Evolutionary conservation across 1,140 invertebrate genomes (phyloP).

Genomic region (Holotrichia oblita): DNA sequence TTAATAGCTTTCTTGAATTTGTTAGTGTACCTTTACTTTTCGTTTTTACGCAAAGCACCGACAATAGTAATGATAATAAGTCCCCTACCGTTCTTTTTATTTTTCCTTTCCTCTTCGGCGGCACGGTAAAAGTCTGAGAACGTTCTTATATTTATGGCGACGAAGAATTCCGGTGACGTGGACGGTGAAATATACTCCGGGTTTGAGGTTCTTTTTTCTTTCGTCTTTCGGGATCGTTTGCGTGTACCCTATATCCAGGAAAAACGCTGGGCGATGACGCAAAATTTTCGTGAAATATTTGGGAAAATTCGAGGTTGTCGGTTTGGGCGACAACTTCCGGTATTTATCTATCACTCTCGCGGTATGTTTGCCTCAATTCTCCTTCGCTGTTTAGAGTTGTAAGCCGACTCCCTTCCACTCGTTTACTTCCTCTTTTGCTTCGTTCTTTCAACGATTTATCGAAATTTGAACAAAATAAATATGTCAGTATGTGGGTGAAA

Average conservation of each 20-base stretch:
- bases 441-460: neutral
- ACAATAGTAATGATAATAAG: conserved; percentile 24
- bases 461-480: conserved; percentile 2
- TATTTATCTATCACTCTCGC: neutral
- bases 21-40: neutral
- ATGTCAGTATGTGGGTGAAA: neutral
- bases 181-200: conserved; percentile 12
- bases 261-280: neutral
- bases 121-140: neutral
- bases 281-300: conserved; percentile 20
- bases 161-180: conserved; percentile 13
- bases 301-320: neutral
- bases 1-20: conserved; percentile 27
- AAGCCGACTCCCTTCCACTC: neutral
- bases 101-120: neutral
- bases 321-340: neutral
- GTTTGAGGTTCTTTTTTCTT: neutral
- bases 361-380: neutral
- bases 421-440: neutral
- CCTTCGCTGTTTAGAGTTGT: neutral
- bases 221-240: conserved; percentile 3
- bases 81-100: neutral
- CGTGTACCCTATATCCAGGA: neutral
- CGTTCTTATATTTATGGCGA: conserved; percentile 11
- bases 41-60: neutral